Evolutionary conservation across 2,113 vertebrate species (phyloP).

Genomic region (Mixornis gularis): DNA sequence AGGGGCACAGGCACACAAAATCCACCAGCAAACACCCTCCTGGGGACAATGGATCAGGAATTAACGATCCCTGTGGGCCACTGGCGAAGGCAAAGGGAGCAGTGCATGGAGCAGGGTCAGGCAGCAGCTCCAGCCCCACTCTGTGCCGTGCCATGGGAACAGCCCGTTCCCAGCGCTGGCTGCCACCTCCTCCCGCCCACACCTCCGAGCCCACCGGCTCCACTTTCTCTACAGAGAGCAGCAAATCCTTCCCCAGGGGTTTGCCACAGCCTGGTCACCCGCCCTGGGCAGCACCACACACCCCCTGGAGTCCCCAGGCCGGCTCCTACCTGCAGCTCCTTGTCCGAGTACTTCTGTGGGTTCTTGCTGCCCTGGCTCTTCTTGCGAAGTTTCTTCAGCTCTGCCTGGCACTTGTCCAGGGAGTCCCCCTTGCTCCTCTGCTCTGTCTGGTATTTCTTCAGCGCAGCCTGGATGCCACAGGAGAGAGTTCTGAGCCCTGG

Average conservation of each 20-base stretch:
- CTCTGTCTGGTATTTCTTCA: constrained; percentile 97
- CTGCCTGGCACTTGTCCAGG: constrained; percentile 92
- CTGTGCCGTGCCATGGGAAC: neutral
- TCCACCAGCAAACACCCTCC: neutral
- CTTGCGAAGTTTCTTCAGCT: constrained; percentile 96
- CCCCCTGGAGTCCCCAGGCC: fast-evolving
- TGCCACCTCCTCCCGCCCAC: neutral
- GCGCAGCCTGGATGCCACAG: constrained; percentile 78
- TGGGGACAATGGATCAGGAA: neutral
- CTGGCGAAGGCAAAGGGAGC: neutral
- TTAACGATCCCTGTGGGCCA: neutral
- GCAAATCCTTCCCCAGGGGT: fast-evolving
- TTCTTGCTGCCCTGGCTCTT: constrained; percentile 99
- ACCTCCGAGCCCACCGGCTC: no score
- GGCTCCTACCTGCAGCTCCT: constrained; percentile 88
- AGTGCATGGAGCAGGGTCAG: neutral
- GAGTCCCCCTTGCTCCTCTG: constrained; percentile 92
- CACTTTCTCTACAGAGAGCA: neutral
- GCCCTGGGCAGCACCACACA: fast-evolving
- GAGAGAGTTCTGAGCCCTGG: neutral
- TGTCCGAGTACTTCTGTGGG: constrained; percentile 95
- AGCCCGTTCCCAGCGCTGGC: neutral
- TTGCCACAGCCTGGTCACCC: fast-evolving
- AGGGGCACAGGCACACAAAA: neutral
- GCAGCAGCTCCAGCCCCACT: neutral